A percentile compares a stretch with the other conserved stretches of the same genome.
phyloP scores from a whole-genome alignment of 2,888 invertebrate species.

The Chelonus formosanus region DNA sequence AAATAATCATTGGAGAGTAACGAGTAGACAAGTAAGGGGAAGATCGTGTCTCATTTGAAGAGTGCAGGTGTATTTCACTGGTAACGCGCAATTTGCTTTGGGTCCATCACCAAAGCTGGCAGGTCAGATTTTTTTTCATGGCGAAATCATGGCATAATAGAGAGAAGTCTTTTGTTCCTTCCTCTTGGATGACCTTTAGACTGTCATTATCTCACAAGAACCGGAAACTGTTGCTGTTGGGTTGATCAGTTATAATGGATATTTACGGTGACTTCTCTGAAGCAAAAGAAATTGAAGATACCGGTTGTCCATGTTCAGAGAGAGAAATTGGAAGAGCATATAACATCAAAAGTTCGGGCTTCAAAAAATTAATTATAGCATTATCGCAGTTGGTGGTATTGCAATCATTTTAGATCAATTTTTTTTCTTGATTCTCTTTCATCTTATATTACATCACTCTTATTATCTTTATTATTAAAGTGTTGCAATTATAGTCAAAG shows the following conservation, averaged over 20 bases:
- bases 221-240: conserved; percentile 38
- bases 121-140: conserved; percentile 1
- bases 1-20: background rate
- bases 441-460: background rate
- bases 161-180: conserved; percentile 1
- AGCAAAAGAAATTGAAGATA: conserved; percentile 26
- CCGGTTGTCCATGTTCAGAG: conserved; percentile 14
- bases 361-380: conserved; percentile 45
- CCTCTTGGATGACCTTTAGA: conserved; percentile 17
- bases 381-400: conserved; percentile 47
- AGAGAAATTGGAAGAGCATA: conserved; percentile 41
- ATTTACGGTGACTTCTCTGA: conserved; percentile 6
- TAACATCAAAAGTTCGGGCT: conserved; percentile 36
- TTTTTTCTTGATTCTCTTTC: conserved; percentile 7
- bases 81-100: conserved; percentile 1
- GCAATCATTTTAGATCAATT: conserved; percentile 41
- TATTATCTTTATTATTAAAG: conserved; percentile 24
- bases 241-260: background rate
- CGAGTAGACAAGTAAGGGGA: background rate
- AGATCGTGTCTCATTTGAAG: conserved; percentile 9
- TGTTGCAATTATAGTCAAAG: background rate
- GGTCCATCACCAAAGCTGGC: background rate
- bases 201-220: conserved; percentile 39
- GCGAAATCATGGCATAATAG: background rate
- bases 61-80: conserved; percentile 23